Base-by-base conservation (phyloP, 1,140 invertebrate species). In the Drosophila ercepeae region DNA sequence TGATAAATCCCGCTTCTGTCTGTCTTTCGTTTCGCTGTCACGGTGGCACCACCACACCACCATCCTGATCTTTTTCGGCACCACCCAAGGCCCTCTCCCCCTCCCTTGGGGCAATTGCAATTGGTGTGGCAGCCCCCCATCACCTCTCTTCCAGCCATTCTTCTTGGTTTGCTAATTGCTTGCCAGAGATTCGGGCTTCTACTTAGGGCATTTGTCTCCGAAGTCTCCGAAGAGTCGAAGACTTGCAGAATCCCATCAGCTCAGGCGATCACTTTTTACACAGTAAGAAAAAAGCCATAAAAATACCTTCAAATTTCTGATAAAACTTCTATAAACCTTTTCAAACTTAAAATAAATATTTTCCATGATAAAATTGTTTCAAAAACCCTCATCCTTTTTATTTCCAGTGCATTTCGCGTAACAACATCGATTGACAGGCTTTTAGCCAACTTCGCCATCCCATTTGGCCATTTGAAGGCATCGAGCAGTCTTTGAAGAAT, bases 1-100 rank as follows among this genome's bases (percentile, higher is more conserved):
- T 75, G 82, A 88, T 88, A 88, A 89, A 68, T 88, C 74, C 82
- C 82, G 82, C 82, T 86, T 88, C 82, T 86, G 75, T 84, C 72
- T 39, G 51, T 67, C 55, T 72, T 54, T 21, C 21, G 2, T 55
- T 48, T 50, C 46, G 52, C 39, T 42, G 23, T 41, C 39, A 32
- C 29, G 29, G 29, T 32, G 29, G 29, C 29, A 32, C 29, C 29
- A 32, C 29, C 29, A 32, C 29, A 32, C 29, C 29, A 32, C 11
- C 36, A 13, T 16, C 13, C 36, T 39, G 36, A 39, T 32, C 36
- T 39, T 39, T 39, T 39, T 39, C n/a, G 36, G 39, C 16, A 42
- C 36, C 36, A 13, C 36, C 39, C 39, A 8, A 5, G 14, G 5
- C 8, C 39, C 34, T 18, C n/a, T 7, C 7, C 21, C 23, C 4